These are phyloP conservation scores for Gymnocephalus cernua DNA, from an alignment of 2,113 vertebrate species.

Conservation along the genomic window DNA sequence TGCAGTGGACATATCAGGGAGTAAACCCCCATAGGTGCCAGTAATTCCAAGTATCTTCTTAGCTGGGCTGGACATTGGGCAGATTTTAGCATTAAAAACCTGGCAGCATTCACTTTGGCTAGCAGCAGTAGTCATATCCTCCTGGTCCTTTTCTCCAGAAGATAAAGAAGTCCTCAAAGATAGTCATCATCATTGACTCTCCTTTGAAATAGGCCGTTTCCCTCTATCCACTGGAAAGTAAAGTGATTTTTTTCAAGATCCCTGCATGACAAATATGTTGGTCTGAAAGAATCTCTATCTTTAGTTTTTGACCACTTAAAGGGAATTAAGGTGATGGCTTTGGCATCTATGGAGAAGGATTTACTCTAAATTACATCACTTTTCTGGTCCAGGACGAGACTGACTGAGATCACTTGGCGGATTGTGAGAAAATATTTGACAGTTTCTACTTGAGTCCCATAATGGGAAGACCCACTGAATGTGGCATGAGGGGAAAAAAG, in stretches of 20 bases:
- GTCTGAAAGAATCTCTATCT: background rate
- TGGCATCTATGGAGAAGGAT: background rate
- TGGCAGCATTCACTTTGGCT: constrained; percentile 8
- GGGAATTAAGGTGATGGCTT: background rate
- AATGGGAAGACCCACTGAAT: background rate
- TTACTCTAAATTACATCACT: background rate
- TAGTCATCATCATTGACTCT: background rate
- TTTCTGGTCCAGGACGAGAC: background rate
- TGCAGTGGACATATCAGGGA: constrained; percentile 1
- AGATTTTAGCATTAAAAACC: constrained; percentile 1
- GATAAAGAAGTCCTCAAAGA: background rate
- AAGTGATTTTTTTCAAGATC: background rate
- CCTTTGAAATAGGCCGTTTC: background rate
- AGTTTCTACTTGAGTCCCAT: background rate
- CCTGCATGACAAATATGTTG: background rate
- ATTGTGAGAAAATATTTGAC: background rate
- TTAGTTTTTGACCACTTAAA: background rate
- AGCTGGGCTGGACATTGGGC: background rate
- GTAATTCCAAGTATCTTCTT: background rate
- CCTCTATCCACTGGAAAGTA: background rate
- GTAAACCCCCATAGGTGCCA: background rate
- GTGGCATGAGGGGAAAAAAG: background rate
- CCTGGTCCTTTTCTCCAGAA: background rate
- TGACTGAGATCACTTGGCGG: background rate
- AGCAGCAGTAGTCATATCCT: background rate